These are phyloP conservation scores for Glareola pratincola DNA, from an alignment of 2,113 vertebrate species.

Conservation along the genomic window DNA sequence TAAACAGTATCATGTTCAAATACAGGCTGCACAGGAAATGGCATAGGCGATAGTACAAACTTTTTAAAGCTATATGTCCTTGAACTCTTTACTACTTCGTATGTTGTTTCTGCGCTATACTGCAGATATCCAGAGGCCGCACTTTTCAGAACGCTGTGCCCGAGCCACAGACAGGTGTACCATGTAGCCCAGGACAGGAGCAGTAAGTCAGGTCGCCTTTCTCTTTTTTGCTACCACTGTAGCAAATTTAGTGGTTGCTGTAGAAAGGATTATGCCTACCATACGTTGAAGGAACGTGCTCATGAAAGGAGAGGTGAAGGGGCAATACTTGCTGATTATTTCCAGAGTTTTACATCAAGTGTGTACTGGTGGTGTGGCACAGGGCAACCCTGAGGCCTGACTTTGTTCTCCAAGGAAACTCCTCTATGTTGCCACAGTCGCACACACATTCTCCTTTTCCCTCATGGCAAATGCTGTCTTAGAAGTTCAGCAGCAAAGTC, in stretches of 20 bases:
- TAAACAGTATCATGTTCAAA: not conserved
- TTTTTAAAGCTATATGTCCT: not conserved
- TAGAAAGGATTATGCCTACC: not conserved
- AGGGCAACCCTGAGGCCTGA: not conserved
- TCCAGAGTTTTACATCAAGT: not conserved
- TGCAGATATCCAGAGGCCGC: not conserved
- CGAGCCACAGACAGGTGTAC: not conserved
- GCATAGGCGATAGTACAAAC: not conserved
- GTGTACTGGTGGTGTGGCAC: not conserved
- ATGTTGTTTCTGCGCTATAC: not conserved
- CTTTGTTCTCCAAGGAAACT: not conserved
- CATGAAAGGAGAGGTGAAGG: too few relatives aligned
- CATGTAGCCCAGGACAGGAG: not conserved
- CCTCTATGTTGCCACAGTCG: not conserved
- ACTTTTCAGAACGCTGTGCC: not conserved
- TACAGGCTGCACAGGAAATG: not conserved
- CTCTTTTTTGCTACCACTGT: not conserved
- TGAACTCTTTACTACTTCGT: not conserved
- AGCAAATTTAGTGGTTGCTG: not conserved
- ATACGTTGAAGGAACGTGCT: rapidly evolving
- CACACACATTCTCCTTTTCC: not conserved
- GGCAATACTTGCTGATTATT: not conserved
- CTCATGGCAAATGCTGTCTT: not conserved
- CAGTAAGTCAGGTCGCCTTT: not conserved
- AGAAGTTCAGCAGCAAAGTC: not conserved